These are phyloP conservation scores for Trachymyrmex cornetzi DNA, from an alignment of 1,140 invertebrate species.

Conservation along the genomic window DNA sequence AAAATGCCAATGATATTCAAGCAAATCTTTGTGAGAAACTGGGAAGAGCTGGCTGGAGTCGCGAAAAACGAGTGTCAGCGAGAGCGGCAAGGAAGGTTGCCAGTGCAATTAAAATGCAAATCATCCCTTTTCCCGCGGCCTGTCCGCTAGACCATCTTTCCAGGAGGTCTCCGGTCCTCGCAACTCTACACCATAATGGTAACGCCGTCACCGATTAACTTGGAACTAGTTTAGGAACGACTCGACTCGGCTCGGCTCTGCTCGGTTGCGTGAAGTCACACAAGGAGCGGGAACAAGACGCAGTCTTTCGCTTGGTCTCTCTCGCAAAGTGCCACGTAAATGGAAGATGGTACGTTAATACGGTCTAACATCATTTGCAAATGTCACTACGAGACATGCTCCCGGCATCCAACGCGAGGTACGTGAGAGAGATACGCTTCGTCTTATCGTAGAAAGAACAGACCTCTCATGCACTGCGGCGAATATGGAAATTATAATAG, in stretches of 20 bases:
- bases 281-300: conserved; percentile 55
- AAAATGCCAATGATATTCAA: conserved; percentile 14
- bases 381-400: conserved; percentile 66
- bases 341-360: conserved; percentile 66
- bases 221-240: conserved; percentile 80
- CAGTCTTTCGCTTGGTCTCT: conserved; percentile 68
- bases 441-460: conserved; percentile 38
- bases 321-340: conserved; percentile 53
- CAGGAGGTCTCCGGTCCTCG: conserved; percentile 59
- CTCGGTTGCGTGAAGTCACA: conserved; percentile 47
- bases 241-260: conserved; percentile 37
- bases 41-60: conserved; percentile 49
- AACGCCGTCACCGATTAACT: conserved; percentile 80
- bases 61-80: conserved; percentile 43
- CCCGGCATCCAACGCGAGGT: conserved; percentile 45
- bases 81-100: conserved; percentile 59
- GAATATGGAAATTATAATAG: conserved; percentile 42
- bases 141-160: conserved; percentile 57
- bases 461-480: background rate
- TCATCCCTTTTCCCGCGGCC: conserved; percentile 79
- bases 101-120: conserved; percentile 83
- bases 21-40: background rate
- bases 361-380: conserved; percentile 75
- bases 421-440: conserved; percentile 15
- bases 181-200: conserved; percentile 68